Evolutionary conservation across 1,140 invertebrate species (phyloP), one percentile per base, ranked within the genome.

Genomic region (Stenopsyche tienmushanensis): DNA sequence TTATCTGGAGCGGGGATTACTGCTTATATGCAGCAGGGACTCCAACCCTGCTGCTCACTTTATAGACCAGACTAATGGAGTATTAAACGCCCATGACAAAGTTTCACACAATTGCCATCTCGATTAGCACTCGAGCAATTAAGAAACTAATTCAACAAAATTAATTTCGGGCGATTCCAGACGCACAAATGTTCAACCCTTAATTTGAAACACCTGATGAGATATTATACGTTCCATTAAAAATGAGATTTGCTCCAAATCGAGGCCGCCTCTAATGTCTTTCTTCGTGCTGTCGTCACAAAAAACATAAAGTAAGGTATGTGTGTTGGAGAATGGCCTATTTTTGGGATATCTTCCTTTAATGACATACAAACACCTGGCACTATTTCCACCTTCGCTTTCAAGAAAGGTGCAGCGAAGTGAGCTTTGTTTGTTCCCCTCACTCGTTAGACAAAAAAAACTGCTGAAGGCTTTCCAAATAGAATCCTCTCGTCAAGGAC

Each of bases 351-450:
- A 13, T 34, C 5, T 13, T 34, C 29, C 25, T 26, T n/a, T 60
- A 60, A 60, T 60, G 57, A 34, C 44, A 47, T 60, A 60, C 57
- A 60, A 60, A 60, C 54, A 57, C 44, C 54, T 57, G 54, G 21
- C 20, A 24, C 42, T 25, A 60, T 60, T 60, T 60, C 57, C 42
- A 60, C 57, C 20, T 60, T 42, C 54, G 5, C 15, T 8, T 41
- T 24, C 3, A 20, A 25, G 15, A 18, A 58, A 3, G 47, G 57
- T 60, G 57, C 57, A 60, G n/a, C 57, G 24, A 26, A 60, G 57
- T 47, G 42, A 47, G 42, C 42, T 60, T 60, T 60, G 57, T 60
- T 60, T 60, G 57, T 34, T 60, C 39, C 44, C 44, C 52, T 54
- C 42, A 60, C 57, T 60, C 44, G 57, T 60, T 25, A 47, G 44